These are phyloP conservation scores for Euwallacea similis DNA, from an alignment of 1,140 invertebrate species.

Conservation along the genomic window DNA sequence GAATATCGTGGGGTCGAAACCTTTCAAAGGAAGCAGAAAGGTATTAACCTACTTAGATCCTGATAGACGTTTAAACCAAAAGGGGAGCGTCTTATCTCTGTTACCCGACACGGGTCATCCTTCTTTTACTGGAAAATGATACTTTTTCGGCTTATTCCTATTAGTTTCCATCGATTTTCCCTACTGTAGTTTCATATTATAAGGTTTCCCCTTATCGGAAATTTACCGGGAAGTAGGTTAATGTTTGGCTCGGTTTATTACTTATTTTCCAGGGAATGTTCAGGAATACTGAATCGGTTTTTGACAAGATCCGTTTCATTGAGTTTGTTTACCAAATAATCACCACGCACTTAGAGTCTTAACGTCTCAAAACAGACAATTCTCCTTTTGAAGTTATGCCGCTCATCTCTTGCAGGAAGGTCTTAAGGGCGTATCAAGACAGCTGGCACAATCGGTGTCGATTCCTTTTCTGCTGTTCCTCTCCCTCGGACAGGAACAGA, in stretches of 20 bases:
- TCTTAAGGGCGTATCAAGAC: slow-evolving; percentile 85
- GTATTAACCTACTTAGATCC: slow-evolving; percentile 14
- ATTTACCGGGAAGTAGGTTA: slow-evolving; percentile 10
- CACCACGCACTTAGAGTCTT: too few species aligned
- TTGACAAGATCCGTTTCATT: too few species aligned
- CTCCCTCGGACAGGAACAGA: slow-evolving; percentile 76
- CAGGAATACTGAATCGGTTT: too few species aligned
- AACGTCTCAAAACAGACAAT: too few species aligned
- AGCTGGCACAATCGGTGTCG: slow-evolving; percentile 88
- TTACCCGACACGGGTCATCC: slow-evolving; percentile 16
- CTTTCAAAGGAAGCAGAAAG: slow-evolving; percentile 4
- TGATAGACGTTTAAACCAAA: slow-evolving; percentile 11
- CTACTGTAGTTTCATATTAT: not conserved
- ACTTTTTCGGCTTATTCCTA: slow-evolving; percentile 18
- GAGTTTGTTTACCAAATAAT: too few species aligned
- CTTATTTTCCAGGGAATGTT: slow-evolving; percentile 2
- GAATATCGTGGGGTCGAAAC: slow-evolving; percentile 4
- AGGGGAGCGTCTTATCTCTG: slow-evolving; percentile 12
- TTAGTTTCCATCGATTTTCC: slow-evolving; percentile 20
- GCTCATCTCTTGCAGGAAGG: slow-evolving; percentile 67
- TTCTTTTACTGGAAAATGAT: slow-evolving; percentile 21
- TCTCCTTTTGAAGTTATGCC: too few species aligned
- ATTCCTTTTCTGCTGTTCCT: slow-evolving; percentile 84
- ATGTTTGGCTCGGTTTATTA: slow-evolving; percentile 1
- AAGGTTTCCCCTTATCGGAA: slow-evolving; percentile 6